These are phyloP conservation scores for Formica exsecta DNA, from an alignment of 1,140 invertebrate species.

Conservation along the genomic window DNA sequence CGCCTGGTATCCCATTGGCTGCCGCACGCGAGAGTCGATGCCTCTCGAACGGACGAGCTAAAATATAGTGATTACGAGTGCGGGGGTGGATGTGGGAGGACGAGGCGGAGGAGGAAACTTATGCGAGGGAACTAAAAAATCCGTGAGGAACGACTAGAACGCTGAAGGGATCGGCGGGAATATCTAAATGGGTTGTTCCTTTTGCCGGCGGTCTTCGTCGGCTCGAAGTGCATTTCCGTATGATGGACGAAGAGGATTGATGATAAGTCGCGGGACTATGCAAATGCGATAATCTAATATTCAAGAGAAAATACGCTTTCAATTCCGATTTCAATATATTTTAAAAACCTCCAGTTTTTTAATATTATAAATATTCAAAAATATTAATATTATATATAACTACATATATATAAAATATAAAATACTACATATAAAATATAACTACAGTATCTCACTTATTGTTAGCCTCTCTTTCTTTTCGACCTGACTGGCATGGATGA, in stretches of 20 bases:
- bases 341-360: neutral
- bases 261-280: neutral
- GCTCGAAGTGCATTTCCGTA: slow-evolving; percentile 26
- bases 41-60: slow-evolving; percentile 76
- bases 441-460: no score
- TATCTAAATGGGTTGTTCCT: slow-evolving; percentile 55
- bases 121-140: slow-evolving; percentile 61
- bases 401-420: no score
- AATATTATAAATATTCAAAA: neutral
- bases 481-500: no score
- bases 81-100: slow-evolving; percentile 62
- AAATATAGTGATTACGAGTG: slow-evolving; percentile 82
- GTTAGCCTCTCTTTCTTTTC: no score
- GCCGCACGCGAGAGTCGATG: slow-evolving; percentile 77
- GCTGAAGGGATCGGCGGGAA: slow-evolving; percentile 59
- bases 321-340: neutral
- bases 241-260: slow-evolving; percentile 28
- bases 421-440: no score
- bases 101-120: slow-evolving; percentile 65
- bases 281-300: neutral
- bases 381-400: neutral
- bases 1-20: slow-evolving; percentile 74
- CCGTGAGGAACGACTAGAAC: slow-evolving; percentile 30
- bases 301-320: neutral
- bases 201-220: slow-evolving; percentile 36